Percentiles rank a stretch among this genome's conserved stretches.
Evolutionary conservation across 2,113 vertebrate species (phyloP).

Genomic region (Dasyornis broadbenti): DNA sequence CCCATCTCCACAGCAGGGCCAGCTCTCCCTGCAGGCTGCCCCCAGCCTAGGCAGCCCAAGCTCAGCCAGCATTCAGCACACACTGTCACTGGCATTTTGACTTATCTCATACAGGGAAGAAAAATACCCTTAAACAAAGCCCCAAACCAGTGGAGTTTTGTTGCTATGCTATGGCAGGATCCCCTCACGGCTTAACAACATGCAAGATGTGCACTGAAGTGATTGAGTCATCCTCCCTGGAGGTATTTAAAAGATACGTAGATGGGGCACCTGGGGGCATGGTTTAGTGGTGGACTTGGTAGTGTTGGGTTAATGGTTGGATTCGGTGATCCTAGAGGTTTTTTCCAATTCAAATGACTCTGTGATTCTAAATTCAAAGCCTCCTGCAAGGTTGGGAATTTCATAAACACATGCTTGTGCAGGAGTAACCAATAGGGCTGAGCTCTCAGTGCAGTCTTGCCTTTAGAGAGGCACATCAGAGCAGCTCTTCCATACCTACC

Average conservation of each 20-base stretch:
- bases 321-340: neutral
- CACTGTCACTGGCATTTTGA: neutral
- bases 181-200: neutral
- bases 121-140: neutral
- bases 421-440: accelerated
- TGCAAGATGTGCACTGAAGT: neutral
- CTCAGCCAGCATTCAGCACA: neutral
- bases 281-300: neutral
- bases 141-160: neutral
- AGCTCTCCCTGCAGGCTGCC: neutral
- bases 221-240: neutral
- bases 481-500: neutral
- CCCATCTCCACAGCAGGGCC: neutral
- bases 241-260: neutral
- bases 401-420: neutral
- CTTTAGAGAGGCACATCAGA: neutral
- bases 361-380: neutral
- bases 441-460: neutral
- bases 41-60: neutral
- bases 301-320: neutral
- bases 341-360: neutral
- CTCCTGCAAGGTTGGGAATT: neutral
- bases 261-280: neutral
- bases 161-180: neutral
- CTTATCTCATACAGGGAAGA: neutral